Percentiles rank a stretch among this genome's conserved stretches.
Conservation (phyloP, 2,113 vertebrate genomes). For the Paramormyrops kingsleyae region DNA sequence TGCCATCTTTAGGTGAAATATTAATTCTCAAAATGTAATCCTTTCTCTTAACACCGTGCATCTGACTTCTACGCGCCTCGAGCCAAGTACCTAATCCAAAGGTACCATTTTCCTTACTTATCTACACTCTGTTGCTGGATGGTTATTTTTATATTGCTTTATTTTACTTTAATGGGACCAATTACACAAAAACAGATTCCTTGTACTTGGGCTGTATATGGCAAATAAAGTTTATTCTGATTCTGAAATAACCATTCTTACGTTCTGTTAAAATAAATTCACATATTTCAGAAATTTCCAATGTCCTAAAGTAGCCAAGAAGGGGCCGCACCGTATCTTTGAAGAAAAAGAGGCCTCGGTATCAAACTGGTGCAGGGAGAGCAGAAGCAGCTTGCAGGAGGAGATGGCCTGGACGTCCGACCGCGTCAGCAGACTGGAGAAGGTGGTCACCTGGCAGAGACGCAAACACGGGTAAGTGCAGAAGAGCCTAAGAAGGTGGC, state of each 20-base stretch:
- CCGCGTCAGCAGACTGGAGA: conserved; percentile 60
- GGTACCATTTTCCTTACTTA: background rate
- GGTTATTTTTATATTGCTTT: background rate
- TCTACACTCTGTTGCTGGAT: background rate
- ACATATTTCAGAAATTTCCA: background rate
- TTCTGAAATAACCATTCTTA: background rate
- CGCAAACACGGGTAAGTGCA: background rate
- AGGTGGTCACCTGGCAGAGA: conserved; percentile 56
- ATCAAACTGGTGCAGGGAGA: conserved; percentile 67
- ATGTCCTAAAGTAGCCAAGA: background rate
- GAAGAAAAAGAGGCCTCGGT: conserved; percentile 63
- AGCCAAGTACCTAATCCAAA: background rate
- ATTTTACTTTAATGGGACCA: background rate
- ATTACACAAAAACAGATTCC: background rate
- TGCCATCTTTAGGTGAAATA: background rate
- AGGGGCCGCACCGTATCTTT: conserved; percentile 49
- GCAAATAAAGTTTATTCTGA: background rate
- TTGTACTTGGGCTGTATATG: background rate
- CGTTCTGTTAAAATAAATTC: background rate
- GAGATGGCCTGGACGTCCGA: conserved; percentile 45
- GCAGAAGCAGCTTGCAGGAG: conserved; percentile 41
- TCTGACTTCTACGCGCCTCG: background rate
- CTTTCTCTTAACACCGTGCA: background rate
- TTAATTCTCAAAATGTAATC: background rate
- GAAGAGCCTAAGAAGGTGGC: background rate